These are phyloP conservation scores for Eupithecia dodoneata DNA, from an alignment of 2,888 invertebrate species.

Conservation along the genomic window DNA sequence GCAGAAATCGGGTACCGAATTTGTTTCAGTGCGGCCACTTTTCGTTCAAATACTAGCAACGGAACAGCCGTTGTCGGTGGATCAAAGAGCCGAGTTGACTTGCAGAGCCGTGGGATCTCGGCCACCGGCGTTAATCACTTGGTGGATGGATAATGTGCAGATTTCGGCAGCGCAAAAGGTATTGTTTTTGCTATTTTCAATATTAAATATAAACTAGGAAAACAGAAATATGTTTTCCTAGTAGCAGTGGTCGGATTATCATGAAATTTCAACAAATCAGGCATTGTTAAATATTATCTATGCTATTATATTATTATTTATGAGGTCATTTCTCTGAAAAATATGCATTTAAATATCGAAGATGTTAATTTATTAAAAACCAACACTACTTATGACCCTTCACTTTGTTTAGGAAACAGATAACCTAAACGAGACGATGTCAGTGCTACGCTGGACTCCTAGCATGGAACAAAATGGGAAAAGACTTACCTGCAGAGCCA, in stretches of 20 bases:
- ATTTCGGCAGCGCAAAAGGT: slow-evolving; percentile 77
- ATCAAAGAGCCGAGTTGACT: slow-evolving; percentile 91
- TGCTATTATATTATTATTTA: no score
- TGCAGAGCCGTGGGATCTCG: slow-evolving; percentile 93
- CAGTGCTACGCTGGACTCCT: slow-evolving; percentile 90
- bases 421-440: slow-evolving; percentile 92
- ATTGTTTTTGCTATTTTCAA: slow-evolving; percentile 19
- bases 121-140: slow-evolving; percentile 92
- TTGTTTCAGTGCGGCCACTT: slow-evolving; percentile 90
- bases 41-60: slow-evolving; percentile 90
- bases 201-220: no score
- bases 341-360: no score
- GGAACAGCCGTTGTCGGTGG: slow-evolving; percentile 93
- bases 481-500: slow-evolving; percentile 91
- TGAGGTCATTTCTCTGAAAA: no score
- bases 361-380: no score
- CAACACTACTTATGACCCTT: not conserved
- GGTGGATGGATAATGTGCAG: slow-evolving; percentile 92
- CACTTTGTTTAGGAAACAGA: slow-evolving; percentile 85
- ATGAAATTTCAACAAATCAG: not conserved
- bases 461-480: slow-evolving; percentile 91
- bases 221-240: not conserved
- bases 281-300: no score
- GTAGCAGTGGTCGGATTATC: not conserved
- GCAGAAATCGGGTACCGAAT: not conserved